Evolutionary conservation across 2,113 vertebrate genomes (phyloP), one percentile per base, ranked within the genome.

Genomic region (Cairina moschata): DNA sequence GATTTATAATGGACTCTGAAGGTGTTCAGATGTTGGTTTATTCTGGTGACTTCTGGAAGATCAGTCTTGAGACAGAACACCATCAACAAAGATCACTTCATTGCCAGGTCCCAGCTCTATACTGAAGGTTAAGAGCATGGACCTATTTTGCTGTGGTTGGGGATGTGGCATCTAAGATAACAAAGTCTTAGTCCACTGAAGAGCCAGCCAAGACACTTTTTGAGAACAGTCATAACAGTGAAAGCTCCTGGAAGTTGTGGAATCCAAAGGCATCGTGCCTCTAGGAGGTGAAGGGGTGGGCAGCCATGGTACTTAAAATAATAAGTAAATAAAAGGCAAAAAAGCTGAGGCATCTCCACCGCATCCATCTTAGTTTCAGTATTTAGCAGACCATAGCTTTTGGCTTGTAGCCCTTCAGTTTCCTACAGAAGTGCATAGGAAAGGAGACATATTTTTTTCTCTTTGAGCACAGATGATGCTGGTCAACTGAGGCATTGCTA

Each of bases 1-100:
- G 90, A 73, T 93, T 90, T 91, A 17, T 87, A 66, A 85, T 63
- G 88, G 86, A 72, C 81, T 89, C 77, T 79, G 77, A 88, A 93
- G 69, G 31, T 86, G 21, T 83, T 92, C 48, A 76, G 44, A 46
- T 54, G 42, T 29, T 79, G 32, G 6, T 73, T 81, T 93, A 3
- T 83, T 62, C 55, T 60, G 25, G 34, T 91, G 62, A 82, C 74
- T 92, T 88, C 34, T 82, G 66, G 44, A 88, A 89, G 56, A 68
- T 77, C 46, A 54, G 22, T 92, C 34, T 68, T 72, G 68, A 94
- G 42, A 82, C 73, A 67, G 87, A 93, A 44, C 48, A 20, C 31
- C 56, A 16, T 36, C 62, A 72, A 25, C 12, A 44, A 88, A 82
- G 38, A 62, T 50, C 38, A n/a, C 48, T 81, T 88, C 72, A 60